A percentile compares a stretch with the other conserved stretches of the same genome.
phyloP scores from a whole-genome alignment of 1,140 invertebrate genomes.

The Cyphomyrmex costatus region DNA sequence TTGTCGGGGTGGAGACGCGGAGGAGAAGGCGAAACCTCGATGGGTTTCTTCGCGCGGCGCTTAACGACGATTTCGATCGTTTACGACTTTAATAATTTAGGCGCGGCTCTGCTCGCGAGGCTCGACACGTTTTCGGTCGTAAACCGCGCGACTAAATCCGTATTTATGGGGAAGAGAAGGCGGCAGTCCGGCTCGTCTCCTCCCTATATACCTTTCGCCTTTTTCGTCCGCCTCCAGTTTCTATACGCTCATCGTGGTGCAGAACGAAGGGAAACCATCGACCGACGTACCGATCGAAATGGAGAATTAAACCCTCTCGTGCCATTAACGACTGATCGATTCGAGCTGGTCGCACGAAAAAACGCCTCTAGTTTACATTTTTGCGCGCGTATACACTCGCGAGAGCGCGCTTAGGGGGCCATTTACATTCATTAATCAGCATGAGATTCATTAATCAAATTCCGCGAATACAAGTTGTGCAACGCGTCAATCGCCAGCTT shows the following conservation, averaged over 20 bases:
- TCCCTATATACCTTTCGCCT: slow-evolving; percentile 35
- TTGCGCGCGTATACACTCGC: slow-evolving; percentile 19
- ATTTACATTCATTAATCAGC: slow-evolving; percentile 63
- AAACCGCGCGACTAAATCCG: slow-evolving; percentile 86
- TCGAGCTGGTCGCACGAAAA: slow-evolving; percentile 36
- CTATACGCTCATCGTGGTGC: background rate
- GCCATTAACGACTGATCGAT: slow-evolving; percentile 42
- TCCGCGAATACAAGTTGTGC: slow-evolving; percentile 31
- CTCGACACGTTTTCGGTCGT: slow-evolving; percentile 86
- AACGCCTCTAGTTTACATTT: background rate
- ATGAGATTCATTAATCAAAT: slow-evolving; percentile 49
- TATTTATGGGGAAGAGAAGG: slow-evolving; percentile 85
- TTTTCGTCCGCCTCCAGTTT: slow-evolving; percentile 19
- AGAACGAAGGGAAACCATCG: slow-evolving; percentile 24
- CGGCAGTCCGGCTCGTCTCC: slow-evolving; percentile 75
- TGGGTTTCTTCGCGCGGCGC: slow-evolving; percentile 82
- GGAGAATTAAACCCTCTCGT: slow-evolving; percentile 43
- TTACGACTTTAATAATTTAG: slow-evolving; percentile 87
- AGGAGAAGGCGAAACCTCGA: slow-evolving; percentile 46
- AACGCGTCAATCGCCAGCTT: slow-evolving; percentile 36
- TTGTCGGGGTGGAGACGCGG: slow-evolving; percentile 70
- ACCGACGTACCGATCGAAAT: slow-evolving; percentile 16
- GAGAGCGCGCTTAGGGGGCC: background rate
- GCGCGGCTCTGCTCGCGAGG: slow-evolving; percentile 84
- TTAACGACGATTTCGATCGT: slow-evolving; percentile 87